Conservation (phyloP, 2,797 vertebrate genomes). For the Trachurus trachurus region DNA sequence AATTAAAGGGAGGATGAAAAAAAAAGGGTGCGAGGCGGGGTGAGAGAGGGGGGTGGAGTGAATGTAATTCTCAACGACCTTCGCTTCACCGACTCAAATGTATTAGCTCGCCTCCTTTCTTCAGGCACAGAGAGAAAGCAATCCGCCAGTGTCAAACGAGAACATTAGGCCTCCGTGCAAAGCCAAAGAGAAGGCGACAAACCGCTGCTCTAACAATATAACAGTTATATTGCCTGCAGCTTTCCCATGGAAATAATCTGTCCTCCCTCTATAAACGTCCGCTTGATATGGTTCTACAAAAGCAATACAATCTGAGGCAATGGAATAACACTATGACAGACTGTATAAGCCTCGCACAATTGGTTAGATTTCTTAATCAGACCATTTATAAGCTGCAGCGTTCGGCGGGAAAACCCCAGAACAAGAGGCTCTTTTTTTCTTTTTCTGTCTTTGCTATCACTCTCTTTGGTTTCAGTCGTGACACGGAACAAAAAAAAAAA, state of each 20-base stretch:
- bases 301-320: slow-evolving; percentile 76
- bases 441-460: slow-evolving; percentile 13
- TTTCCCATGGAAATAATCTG: slow-evolving; percentile 82
- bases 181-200: slow-evolving; percentile 81
- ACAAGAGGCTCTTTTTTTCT: slow-evolving; percentile 53
- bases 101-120: slow-evolving; percentile 83
- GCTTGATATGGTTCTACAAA: slow-evolving; percentile 75
- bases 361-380: slow-evolving; percentile 78
- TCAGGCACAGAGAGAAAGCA: slow-evolving; percentile 80
- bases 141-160: slow-evolving; percentile 82
- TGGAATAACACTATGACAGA: slow-evolving; percentile 70
- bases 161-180: slow-evolving; percentile 82
- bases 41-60: slow-evolving; percentile 25
- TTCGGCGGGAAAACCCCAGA: slow-evolving; percentile 54
- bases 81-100: slow-evolving; percentile 82
- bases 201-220: slow-evolving; percentile 81
- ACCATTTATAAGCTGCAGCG: slow-evolving; percentile 68
- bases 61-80: slow-evolving; percentile 85
- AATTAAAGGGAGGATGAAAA: slow-evolving; percentile 77
- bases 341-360: slow-evolving; percentile 60
- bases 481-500: slow-evolving; percentile 19
- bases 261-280: slow-evolving; percentile 73
- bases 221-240: slow-evolving; percentile 79
- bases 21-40: slow-evolving; percentile 44
- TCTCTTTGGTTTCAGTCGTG: slow-evolving; percentile 22